These are phyloP conservation scores for Gymnocephalus cernua DNA, from an alignment of 2,113 vertebrate genomes.

Conservation along the genomic window DNA sequence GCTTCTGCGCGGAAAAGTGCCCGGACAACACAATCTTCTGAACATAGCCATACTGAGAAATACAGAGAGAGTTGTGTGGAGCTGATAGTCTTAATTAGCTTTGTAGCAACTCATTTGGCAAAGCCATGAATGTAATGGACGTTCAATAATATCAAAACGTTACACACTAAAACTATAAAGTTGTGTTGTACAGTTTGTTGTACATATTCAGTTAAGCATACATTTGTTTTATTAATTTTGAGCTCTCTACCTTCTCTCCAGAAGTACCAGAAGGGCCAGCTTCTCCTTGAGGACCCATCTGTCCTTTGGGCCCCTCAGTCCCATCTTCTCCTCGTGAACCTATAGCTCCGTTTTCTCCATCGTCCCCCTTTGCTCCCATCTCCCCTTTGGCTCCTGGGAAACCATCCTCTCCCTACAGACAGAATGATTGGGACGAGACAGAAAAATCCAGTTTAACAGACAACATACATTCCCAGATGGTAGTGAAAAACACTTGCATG, in stretches of 20 bases:
- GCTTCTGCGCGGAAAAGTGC: no score
- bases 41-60: no score
- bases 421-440: background rate
- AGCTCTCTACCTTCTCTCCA: constrained; percentile 91
- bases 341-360: constrained; percentile 89
- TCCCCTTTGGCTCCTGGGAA: constrained; percentile 97
- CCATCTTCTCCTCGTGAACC: constrained; percentile 95
- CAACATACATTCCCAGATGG: constrained; percentile 10
- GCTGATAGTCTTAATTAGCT: no score
- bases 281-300: constrained; percentile 90
- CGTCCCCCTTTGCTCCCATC: constrained; percentile 95
- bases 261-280: constrained; percentile 85
- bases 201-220: no score
- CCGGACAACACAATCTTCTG: no score
- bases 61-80: no score
- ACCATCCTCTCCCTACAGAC: constrained; percentile 93
- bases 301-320: constrained; percentile 94
- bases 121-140: no score
- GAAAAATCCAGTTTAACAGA: background rate
- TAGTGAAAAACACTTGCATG: background rate
- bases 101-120: no score
- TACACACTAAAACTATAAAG: no score
- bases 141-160: no score
- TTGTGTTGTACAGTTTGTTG: no score
- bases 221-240: background rate